A percentile compares a stretch with the other conserved stretches of the same genome.
phyloP scores from a whole-genome alignment of 2,797 vertebrate species.

The Chaetophractus vellerosus region DNA sequence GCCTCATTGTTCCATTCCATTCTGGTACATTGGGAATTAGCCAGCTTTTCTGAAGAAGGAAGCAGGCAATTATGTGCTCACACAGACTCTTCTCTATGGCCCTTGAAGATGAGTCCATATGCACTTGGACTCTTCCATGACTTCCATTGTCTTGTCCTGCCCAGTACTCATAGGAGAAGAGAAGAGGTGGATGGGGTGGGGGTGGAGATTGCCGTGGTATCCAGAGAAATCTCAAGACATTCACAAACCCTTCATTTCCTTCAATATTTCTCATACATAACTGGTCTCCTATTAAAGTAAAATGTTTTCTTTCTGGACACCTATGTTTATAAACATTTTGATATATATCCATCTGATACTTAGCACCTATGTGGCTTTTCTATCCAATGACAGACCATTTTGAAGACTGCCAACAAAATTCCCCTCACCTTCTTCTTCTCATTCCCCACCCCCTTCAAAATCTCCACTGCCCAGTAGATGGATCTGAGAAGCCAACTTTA shows the following conservation, averaged over 20 bases:
- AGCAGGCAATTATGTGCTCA: not conserved
- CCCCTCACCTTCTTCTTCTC: not conserved
- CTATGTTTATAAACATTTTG: not conserved
- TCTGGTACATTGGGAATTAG: not conserved
- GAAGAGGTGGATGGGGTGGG: not conserved
- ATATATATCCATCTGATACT: not conserved
- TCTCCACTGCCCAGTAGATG: not conserved
- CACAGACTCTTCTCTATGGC: not conserved
- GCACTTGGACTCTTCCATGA: not conserved
- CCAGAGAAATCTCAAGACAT: not conserved
- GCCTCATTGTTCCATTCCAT: slow-evolving; percentile 4
- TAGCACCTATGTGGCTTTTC: not conserved
- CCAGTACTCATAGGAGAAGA: not conserved
- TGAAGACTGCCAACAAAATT: not conserved
- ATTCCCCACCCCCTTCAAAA: not conserved
- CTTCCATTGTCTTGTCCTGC: not conserved
- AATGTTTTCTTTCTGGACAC: not conserved
- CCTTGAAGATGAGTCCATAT: not conserved
- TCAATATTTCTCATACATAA: not conserved
- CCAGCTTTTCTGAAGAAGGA: slow-evolving; percentile 53
- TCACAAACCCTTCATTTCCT: not conserved
- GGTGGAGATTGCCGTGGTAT: not conserved
- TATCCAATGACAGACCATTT: not conserved
- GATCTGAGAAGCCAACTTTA: not conserved
- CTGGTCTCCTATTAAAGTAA: not conserved